phyloP scores from a whole-genome alignment of 2,888 invertebrate species.

The Thymelicus lineola region DNA sequence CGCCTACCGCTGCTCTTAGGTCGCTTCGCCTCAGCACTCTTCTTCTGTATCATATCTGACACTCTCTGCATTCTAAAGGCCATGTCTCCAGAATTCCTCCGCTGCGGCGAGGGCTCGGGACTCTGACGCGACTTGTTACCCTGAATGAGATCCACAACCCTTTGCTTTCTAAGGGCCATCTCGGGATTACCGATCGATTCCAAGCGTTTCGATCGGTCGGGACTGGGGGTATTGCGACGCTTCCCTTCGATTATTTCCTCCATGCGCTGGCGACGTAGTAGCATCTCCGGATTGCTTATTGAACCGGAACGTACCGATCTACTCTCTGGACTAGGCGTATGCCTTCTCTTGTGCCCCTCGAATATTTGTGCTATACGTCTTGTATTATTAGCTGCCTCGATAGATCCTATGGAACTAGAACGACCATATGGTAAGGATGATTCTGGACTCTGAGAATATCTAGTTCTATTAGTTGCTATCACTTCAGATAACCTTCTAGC shows the following conservation, averaged over 20 bases:
- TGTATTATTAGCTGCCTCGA: constrained; percentile 59
- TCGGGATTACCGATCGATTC: constrained; percentile 67
- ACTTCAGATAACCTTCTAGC: constrained; percentile 61
- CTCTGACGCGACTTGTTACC: constrained; percentile 53
- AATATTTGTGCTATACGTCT: constrained; percentile 69
- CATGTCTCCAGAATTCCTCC: constrained; percentile 69
- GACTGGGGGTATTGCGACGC: constrained; percentile 59
- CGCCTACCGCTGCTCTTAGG: constrained; percentile 61
- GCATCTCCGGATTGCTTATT: constrained; percentile 62
- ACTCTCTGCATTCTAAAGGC: constrained; percentile 89
- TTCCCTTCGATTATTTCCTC: constrained; percentile 72
- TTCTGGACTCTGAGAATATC: constrained; percentile 63
- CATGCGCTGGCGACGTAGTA: constrained; percentile 66
- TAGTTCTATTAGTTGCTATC: constrained; percentile 49
- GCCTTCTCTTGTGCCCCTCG: constrained; percentile 62
- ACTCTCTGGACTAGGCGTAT: constrained; percentile 64
- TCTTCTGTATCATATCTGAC: constrained; percentile 91
- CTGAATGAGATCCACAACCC: constrained; percentile 66
- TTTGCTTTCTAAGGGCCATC: constrained; percentile 66
- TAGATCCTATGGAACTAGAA: constrained; percentile 64
- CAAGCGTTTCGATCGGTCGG: constrained; percentile 57
- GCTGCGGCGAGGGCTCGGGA: constrained; percentile 48
- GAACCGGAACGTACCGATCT: constrained; percentile 58
- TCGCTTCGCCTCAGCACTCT: constrained; percentile 75
- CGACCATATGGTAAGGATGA: constrained; percentile 50